Percentiles rank a stretch among this genome's conserved stretches.
Conservation (phyloP, 2,888 invertebrate genomes). For the Amphipyra berbera region DNA sequence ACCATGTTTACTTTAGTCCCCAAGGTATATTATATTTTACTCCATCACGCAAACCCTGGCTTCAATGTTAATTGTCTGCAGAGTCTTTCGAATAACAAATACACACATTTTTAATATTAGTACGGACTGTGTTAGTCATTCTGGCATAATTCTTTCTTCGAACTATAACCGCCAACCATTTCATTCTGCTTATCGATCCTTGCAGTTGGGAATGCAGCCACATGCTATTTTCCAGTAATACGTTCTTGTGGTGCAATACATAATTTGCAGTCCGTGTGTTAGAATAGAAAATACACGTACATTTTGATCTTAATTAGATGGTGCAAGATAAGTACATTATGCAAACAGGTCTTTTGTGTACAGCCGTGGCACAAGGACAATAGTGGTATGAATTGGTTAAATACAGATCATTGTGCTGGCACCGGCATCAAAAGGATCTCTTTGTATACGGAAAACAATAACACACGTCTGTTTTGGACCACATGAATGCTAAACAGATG, state of each 20-base stretch:
- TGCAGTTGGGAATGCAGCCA: conserved; percentile 47
- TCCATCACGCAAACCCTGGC: background rate
- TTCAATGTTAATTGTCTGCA: too few species aligned
- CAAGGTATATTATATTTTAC: background rate
- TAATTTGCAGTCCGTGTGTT: conserved; percentile 53
- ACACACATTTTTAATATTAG: conserved; percentile 2
- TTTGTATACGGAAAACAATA: conserved; percentile 83
- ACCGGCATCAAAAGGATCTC: conserved; percentile 80
- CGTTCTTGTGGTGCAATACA: conserved; percentile 56
- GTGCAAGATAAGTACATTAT: conserved; percentile 77
- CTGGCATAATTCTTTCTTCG: conserved; percentile 44
- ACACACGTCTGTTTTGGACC: conserved; percentile 71
- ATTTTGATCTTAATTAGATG: conserved; percentile 69
- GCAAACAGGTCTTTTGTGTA: conserved; percentile 81
- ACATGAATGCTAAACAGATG: conserved; percentile 62
- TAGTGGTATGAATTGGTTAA: conserved; percentile 78
- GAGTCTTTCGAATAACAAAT: background rate
- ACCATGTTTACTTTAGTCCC: background rate
- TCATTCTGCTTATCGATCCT: conserved; percentile 55
- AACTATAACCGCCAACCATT: conserved; percentile 36
- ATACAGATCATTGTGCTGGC: conserved; percentile 80
- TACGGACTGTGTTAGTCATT: conserved; percentile 12
- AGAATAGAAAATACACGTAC: conserved; percentile 53
- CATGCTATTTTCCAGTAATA: conserved; percentile 56
- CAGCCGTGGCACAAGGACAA: conserved; percentile 76